A percentile compares a stretch with the other conserved stretches of the same genome.
Conservation (phyloP, 2,888 invertebrate genomes). For the Ernsta delagoae region DNA sequence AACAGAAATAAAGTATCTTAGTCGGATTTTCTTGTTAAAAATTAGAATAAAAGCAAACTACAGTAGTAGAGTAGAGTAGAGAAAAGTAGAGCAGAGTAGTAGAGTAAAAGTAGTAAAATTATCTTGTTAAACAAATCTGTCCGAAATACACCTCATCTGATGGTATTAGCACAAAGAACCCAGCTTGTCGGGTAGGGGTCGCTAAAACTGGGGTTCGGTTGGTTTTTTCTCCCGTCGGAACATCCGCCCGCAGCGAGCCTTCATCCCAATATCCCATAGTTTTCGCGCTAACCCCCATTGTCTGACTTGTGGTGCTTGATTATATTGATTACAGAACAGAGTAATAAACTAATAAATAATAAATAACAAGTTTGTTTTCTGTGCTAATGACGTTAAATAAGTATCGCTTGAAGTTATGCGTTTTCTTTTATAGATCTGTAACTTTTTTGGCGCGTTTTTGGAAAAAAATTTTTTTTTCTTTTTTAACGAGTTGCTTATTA, state of each 20-base stretch:
- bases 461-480: too few species aligned
- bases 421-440: too few species aligned
- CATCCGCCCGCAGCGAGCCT: constrained; percentile 34
- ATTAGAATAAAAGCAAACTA: too few species aligned
- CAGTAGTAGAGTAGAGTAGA: too few species aligned
- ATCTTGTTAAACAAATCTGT: neutral
- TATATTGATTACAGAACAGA: constrained; percentile 31
- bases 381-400: neutral
- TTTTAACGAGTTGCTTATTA: too few species aligned
- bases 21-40: too few species aligned
- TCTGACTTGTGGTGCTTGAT: constrained; percentile 21
- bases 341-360: neutral
- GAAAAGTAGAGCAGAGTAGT: too few species aligned
- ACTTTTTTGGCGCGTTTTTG: too few species aligned
- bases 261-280: constrained; percentile 18
- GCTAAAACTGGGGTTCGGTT: constrained; percentile 24
- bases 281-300: constrained; percentile 35
- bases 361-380: too few species aligned
- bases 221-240: constrained; percentile 31
- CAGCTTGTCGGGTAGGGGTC: constrained; percentile 33
- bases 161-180: constrained; percentile 13
- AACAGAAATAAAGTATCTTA: too few species aligned
- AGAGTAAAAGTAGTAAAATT: too few species aligned
- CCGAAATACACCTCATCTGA: neutral
- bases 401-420: neutral